phyloP scores from a whole-genome alignment of 2,797 vertebrate species.

The Scomberomorus guttatus region DNA sequence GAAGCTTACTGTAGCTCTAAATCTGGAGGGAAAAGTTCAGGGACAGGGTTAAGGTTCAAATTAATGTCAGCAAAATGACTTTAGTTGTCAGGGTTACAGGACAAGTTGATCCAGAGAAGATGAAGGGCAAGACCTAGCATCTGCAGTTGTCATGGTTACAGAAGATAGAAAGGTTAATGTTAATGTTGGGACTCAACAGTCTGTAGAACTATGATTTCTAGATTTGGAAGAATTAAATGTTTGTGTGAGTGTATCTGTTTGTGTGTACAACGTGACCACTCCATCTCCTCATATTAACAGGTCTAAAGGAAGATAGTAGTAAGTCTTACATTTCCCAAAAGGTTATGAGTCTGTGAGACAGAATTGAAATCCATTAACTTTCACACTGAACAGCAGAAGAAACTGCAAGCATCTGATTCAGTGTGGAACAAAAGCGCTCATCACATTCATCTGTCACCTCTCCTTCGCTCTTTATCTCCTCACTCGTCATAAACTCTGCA shows the following conservation, averaged over 20 bases:
- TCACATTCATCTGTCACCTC: constrained; percentile 65
- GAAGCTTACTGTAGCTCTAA: neutral
- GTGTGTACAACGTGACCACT: constrained; percentile 61
- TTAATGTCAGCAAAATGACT: neutral
- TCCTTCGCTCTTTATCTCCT: neutral
- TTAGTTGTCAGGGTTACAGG: neutral
- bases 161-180: neutral
- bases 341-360: neutral
- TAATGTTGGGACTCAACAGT: neutral
- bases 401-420: neutral
- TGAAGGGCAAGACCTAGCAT: neutral
- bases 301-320: constrained; percentile 16
- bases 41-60: neutral
- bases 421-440: constrained; percentile 34
- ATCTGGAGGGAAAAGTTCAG: neutral
- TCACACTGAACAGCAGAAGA: neutral
- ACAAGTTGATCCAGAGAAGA: neutral
- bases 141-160: neutral
- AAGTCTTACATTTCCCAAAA: neutral
- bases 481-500: constrained; percentile 17
- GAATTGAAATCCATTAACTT: neutral
- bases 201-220: neutral
- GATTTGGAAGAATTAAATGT: constrained; percentile 6
- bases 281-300: constrained; percentile 61
- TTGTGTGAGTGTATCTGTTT: constrained; percentile 31